A percentile compares a stretch with the other conserved stretches of the same genome.
These are phyloP conservation scores for Polyommatus iphigenia DNA, from an alignment of 2,888 invertebrate genomes.

Conservation along the genomic window DNA sequence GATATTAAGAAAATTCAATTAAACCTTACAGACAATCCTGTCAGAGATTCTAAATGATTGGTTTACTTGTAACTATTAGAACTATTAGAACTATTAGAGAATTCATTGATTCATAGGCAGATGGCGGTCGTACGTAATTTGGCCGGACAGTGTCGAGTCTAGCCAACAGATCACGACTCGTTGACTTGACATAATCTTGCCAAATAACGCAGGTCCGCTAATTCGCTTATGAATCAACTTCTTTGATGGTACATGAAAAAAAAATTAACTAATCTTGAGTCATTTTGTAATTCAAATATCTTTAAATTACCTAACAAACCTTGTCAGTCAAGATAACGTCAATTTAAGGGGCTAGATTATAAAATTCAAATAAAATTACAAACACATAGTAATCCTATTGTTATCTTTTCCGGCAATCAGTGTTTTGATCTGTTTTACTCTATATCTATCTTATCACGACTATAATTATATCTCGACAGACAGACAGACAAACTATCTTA, in stretches of 20 bases:
- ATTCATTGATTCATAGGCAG: no score
- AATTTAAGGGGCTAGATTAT: neutral
- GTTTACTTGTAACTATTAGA: neutral
- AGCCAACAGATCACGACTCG: no score
- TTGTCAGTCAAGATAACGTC: conserved; percentile 13
- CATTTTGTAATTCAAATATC: neutral
- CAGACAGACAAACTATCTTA: neutral
- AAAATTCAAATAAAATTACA: neutral
- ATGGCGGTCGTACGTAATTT: no score
- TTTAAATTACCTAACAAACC: neutral
- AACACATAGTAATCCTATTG: neutral
- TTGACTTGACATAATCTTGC: no score
- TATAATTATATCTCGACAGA: neutral
- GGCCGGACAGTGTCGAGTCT: no score
- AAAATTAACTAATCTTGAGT: neutral
- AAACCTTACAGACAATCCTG: conserved; percentile 9
- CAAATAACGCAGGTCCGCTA: neutral
- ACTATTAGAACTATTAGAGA: no score
- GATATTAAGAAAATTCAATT: neutral
- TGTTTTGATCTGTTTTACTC: neutral
- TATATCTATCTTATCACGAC: neutral
- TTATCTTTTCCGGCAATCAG: conserved; percentile 2
- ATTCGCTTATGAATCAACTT: neutral
- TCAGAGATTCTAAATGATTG: conserved; percentile 2
- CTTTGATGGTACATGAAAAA: no score